Conservation (phyloP, 2,113 vertebrate species). For the Cnemophilus loriae region DNA sequence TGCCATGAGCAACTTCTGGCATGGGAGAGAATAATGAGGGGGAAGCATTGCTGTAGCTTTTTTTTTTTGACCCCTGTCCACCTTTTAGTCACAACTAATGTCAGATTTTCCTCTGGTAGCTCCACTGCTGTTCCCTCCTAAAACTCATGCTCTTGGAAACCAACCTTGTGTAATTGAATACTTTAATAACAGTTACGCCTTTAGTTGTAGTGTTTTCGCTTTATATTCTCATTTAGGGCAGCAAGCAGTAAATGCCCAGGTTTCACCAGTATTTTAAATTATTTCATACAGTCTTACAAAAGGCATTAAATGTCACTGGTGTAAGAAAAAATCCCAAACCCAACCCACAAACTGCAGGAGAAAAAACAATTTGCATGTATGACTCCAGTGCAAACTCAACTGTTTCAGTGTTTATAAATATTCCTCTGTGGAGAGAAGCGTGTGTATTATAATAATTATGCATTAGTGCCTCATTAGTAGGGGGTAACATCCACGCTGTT, state of each 20-base stretch:
- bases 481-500: slow-evolving; percentile 69
- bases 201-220: neutral
- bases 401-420: slow-evolving; percentile 77
- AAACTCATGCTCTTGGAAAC: neutral
- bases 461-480: slow-evolving; percentile 80
- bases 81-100: neutral
- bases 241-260: neutral
- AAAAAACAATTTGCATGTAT: slow-evolving; percentile 65
- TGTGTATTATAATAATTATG: slow-evolving; percentile 79
- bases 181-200: neutral
- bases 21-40: neutral
- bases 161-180: neutral
- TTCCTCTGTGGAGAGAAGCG: slow-evolving; percentile 72
- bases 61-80: neutral
- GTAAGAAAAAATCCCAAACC: neutral
- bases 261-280: slow-evolving; percentile 49
- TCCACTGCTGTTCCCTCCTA: neutral
- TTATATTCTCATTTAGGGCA: neutral
- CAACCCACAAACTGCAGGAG: slow-evolving; percentile 55
- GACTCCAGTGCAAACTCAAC: slow-evolving; percentile 57
- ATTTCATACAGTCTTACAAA: slow-evolving; percentile 23
- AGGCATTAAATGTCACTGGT: slow-evolving; percentile 52
- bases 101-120: neutral
- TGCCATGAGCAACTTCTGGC: neutral
- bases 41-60: accelerated